These are phyloP conservation scores for Setipinna tenuifilis DNA, from an alignment of 2,797 vertebrate genomes.

Conservation along the genomic window DNA sequence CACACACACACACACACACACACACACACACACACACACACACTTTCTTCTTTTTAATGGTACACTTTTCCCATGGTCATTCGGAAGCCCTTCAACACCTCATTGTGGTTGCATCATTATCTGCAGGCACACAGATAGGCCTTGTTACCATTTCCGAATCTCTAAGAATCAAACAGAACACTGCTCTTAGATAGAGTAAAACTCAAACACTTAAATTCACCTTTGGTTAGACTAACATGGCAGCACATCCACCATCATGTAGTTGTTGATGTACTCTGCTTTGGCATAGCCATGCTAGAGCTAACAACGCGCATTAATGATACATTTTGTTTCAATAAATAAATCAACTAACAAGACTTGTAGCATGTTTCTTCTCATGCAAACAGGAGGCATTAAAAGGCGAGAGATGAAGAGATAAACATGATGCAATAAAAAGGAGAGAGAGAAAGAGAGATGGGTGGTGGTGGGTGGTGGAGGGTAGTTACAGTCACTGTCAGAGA, in stretches of 20 bases:
- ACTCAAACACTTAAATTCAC: not conserved
- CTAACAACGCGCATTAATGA: not conserved
- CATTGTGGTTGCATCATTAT: not conserved
- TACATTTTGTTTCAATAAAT: conserved; percentile 19
- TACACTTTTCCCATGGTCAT: not conserved
- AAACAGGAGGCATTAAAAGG: not conserved
- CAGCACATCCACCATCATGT: not conserved
- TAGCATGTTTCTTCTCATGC: not conserved
- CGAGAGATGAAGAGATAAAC: not conserved
- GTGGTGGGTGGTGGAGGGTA: conserved; percentile 33
- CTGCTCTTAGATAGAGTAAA: not conserved
- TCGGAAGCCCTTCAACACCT: not conserved
- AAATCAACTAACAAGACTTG: conserved; percentile 18
- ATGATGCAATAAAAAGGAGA: not conserved
- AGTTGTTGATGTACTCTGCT: not conserved
- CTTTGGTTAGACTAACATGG: not conserved
- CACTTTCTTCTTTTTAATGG: no score
- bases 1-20: no score
- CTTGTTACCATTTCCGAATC: not conserved
- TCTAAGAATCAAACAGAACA: not conserved
- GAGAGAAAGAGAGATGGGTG: not conserved
- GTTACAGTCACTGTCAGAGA: conserved; percentile 69
- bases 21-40: no score
- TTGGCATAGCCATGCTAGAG: not conserved
- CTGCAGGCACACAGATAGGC: not conserved